A percentile compares a stretch with the other conserved stretches of the same genome.
phyloP scores from a whole-genome alignment of 2,797 vertebrate genomes.

The Varecia variegata region DNA sequence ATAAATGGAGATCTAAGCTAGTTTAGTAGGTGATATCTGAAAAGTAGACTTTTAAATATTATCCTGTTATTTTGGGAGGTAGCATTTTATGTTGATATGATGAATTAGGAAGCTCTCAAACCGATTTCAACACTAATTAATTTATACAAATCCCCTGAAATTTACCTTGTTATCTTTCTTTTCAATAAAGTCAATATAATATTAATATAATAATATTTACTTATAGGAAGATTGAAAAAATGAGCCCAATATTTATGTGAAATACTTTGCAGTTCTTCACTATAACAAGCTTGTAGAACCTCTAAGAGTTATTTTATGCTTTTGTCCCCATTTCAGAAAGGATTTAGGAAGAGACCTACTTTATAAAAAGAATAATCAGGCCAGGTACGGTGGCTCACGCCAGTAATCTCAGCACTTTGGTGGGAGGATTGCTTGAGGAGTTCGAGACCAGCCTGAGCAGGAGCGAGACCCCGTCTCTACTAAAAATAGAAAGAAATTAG shows the following conservation, averaged over 20 bases:
- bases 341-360: neutral
- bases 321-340: neutral
- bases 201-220: neutral
- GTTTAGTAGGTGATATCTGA: neutral
- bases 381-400: neutral
- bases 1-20: neutral
- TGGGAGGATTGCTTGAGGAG: neutral
- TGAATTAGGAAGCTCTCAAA: neutral
- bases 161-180: neutral
- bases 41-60: neutral
- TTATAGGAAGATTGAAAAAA: neutral
- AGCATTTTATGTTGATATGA: neutral
- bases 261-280: conserved; percentile 20
- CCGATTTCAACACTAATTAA: neutral
- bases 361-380: neutral
- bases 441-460: too few relatives aligned
- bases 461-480: too few relatives aligned
- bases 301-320: neutral
- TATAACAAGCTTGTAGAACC: neutral
- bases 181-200: neutral
- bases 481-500: too few relatives aligned
- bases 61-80: neutral
- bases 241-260: neutral
- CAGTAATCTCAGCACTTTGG: neutral
- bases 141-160: neutral